Base-by-base conservation (phyloP, 2,797 vertebrate species). In the Galago senegalensis region DNA sequence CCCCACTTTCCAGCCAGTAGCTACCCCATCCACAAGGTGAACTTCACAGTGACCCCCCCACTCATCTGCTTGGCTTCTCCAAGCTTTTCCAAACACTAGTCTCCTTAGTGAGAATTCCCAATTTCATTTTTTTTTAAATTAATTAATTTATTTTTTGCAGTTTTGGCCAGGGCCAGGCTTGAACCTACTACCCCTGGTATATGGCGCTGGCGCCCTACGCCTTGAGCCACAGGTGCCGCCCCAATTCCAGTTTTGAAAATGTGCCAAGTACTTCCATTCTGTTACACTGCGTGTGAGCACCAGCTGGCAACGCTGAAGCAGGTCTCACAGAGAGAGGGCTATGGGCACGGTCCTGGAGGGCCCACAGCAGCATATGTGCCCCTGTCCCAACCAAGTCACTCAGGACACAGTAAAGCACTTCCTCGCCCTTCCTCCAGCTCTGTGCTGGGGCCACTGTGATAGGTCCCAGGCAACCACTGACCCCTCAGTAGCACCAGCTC, bases 371-470 rank as follows among this genome's bases (percentile, higher is more conserved):
- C 43, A 21, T 5, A 53, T 1, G 0, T 31, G 37, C 79, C 60
- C 82, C 69, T 12, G 17, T 81, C 46, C 53, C 25, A 4, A 2
- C 40, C 84, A 53, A 43, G 25, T 31, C 1, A 4, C 18, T 1
- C 0, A 72, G 61, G 58, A 70, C 58, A 1, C 1, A 1, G 58
- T 4, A 75, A 21, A 70, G 9, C 17, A 10, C 56, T 63, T 12
- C 34, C 70, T 73, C 58, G 69, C 77, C 13, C 58, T 53, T 46
- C n/a, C 65, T 80, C 31, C 16, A 2, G 17, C 31, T 67, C 65
- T 12, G 2, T 67, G 21, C 27, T 2, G 1, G 31, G 16, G 46
- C 37, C 20, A n/a, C 77, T 3, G 0, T 29, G 6, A 3, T 46
- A 25, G 10, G 2, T 23, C 31, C 18, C 23, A 73, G 65, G 17